phyloP scores from a whole-genome alignment of 2,888 invertebrate species.

The Tigriopus californicus region DNA sequence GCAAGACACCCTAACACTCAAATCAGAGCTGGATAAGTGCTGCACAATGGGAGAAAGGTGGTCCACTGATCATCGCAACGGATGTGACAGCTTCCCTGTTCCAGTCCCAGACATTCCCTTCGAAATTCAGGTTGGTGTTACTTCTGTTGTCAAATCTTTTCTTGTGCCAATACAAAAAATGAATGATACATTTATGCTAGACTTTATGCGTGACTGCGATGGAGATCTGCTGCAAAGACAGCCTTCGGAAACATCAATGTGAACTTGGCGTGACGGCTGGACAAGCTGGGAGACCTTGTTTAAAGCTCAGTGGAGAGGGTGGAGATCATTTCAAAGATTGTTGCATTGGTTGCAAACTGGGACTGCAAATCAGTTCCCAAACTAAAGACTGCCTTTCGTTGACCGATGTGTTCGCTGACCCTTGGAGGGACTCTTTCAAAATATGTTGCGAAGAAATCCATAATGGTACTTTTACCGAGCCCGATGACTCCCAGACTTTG shows the following conservation, averaged over 20 bases:
- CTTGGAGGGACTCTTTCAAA: background rate
- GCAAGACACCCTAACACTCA: too few species aligned
- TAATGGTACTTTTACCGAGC: background rate
- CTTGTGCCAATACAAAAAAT: too few species aligned
- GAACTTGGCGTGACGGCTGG: background rate
- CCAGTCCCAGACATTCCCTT: background rate
- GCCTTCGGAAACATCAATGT: background rate
- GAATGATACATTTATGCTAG: too few species aligned
- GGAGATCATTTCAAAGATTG: background rate
- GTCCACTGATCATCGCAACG: background rate
- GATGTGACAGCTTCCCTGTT: background rate
- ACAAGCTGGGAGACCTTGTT: background rate
- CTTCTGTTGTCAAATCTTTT: too few species aligned
- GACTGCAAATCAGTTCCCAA: background rate
- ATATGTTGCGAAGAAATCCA: background rate
- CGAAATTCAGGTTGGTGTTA: background rate
- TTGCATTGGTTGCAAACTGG: conserved; percentile 2
- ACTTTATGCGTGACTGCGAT: background rate
- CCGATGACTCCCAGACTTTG: background rate
- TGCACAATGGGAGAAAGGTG: background rate
- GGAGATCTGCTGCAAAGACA: background rate
- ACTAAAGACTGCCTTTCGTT: background rate
- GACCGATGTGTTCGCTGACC: background rate
- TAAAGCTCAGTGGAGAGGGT: background rate
- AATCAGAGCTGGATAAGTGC: background rate